A percentile compares a stretch with the other conserved stretches of the same genome.
phyloP scores from a whole-genome alignment of 1,140 invertebrate species.

The Aphaenogaster rudis region DNA sequence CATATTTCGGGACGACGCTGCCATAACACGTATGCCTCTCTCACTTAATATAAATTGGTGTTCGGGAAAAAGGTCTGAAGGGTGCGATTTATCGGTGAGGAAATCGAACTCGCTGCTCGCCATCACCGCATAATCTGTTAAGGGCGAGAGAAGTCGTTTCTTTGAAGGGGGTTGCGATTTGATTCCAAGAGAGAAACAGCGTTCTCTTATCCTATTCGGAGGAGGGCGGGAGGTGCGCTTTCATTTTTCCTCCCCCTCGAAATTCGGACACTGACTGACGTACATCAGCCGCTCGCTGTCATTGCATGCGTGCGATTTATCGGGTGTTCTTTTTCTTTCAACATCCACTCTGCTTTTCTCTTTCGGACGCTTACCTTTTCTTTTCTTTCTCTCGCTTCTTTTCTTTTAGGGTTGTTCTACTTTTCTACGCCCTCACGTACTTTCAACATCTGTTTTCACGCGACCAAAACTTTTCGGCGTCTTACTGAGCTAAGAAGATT shows the following conservation, averaged over 20 bases:
- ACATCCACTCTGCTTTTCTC: background rate
- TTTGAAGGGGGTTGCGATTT: background rate
- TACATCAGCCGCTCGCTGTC: slow-evolving; percentile 53
- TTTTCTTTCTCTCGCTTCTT: background rate
- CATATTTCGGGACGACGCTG: slow-evolving; percentile 38
- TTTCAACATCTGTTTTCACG: background rate
- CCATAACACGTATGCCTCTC: slow-evolving; percentile 46
- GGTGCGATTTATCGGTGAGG: slow-evolving; percentile 33
- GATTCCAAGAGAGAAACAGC: background rate
- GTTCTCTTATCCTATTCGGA: background rate
- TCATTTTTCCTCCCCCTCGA: background rate
- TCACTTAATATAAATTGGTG: slow-evolving; percentile 56
- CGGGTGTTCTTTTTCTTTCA: slow-evolving; percentile 6
- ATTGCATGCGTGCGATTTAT: slow-evolving; percentile 49
- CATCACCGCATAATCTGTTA: slow-evolving; percentile 16
- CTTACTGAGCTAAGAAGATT: background rate
- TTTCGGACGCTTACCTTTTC: background rate
- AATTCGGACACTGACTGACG: slow-evolving; percentile 11
- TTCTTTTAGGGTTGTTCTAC: background rate
- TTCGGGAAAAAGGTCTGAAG: slow-evolving; percentile 33
- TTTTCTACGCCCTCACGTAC: background rate
- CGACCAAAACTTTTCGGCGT: background rate
- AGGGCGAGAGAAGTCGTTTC: slow-evolving; percentile 27
- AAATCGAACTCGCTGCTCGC: slow-evolving; percentile 46
- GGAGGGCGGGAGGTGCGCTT: background rate